phyloP scores from a whole-genome alignment of 2,888 invertebrate genomes.

The Gari tellinella region DNA sequence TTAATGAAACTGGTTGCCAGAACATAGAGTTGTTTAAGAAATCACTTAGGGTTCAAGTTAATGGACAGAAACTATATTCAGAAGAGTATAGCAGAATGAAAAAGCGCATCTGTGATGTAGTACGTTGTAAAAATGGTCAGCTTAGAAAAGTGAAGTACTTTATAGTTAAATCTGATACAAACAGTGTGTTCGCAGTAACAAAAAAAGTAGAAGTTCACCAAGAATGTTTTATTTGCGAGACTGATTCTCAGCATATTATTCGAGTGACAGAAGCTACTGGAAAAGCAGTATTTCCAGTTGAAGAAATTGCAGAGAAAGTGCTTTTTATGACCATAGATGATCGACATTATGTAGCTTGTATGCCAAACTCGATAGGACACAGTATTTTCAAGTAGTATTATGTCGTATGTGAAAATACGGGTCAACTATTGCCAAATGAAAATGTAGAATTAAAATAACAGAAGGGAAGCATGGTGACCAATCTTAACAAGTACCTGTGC shows the following conservation, averaged over 20 bases:
- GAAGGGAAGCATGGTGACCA: no score
- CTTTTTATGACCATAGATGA: conserved; percentile 29
- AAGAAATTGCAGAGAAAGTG: conserved; percentile 34
- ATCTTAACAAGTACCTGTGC: no score
- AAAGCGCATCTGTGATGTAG: conserved; percentile 23
- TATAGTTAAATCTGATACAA: conserved; percentile 12
- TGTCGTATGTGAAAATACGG: conserved; percentile 1
- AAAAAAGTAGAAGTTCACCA: conserved; percentile 32
- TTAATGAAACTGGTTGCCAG: conserved; percentile 16
- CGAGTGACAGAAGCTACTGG: conserved; percentile 25
- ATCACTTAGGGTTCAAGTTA: conserved; percentile 14
- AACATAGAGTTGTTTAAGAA: conserved; percentile 13
- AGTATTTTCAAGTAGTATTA: conserved; percentile 35
- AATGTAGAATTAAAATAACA: background rate
- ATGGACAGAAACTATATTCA: conserved; percentile 9
- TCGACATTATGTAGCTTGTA: conserved; percentile 29
- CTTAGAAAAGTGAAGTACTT: conserved; percentile 18
- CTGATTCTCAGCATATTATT: conserved; percentile 32
- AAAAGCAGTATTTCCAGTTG: conserved; percentile 32
- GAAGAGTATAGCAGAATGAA: conserved; percentile 24
- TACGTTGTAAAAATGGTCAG: conserved; percentile 16
- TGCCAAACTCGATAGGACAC: conserved; percentile 35
- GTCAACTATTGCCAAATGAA: conserved; percentile 1
- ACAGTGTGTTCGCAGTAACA: conserved; percentile 30
- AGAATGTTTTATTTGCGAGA: conserved; percentile 26